Evolutionary conservation across 2,113 vertebrate genomes (phyloP), one percentile per base, ranked within the genome.

Genomic region (Neogobius melanostomus): DNA sequence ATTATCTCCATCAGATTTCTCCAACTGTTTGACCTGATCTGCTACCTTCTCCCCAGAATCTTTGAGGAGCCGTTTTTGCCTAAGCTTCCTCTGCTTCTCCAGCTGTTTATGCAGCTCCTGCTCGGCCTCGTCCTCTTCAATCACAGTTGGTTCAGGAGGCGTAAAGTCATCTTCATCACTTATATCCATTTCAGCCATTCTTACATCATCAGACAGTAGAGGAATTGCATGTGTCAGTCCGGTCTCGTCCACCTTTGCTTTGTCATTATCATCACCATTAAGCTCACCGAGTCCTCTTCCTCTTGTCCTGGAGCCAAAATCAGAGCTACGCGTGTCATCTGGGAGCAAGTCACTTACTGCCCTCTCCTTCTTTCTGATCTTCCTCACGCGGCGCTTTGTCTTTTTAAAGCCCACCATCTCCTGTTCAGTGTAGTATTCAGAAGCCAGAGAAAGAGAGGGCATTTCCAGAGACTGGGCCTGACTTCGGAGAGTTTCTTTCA

Each of bases 341-440:
- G 80, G 68, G 7, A 69, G 72, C 0, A 94, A 53, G 1, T 95
- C 88, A 54, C 56, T 63, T 11, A 91, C 8, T 0, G 50, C 59
- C 67, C 91, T 94, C 57, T 94, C 94, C 81, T 93, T 97, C 91
- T 95, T 96, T 45, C 95, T 91, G 77, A 95, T 95, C 75, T 95
- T 96, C 87, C 91, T 95, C 45, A 96, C 92, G 0, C 93, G 90
- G 2, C 92, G 79, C 69, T 94, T 96, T 11, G 94, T 94, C 90
- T 96, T 96, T 74, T 95, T 96, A 61, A 96, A 96, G 50, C 92
- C 86, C 5, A 94, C 95, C 94, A 97, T 96, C 82, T 97, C 96
- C 60, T 95, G 90, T 0, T 93, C 91, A 0, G 94, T 93, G 88
- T 94, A 96, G 81, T 95, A 97, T 85, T 97, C 96, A 0, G 95